Evolutionary conservation across 1,140 invertebrate genomes (phyloP).

Genomic region (Zaprionus davidi): DNA sequence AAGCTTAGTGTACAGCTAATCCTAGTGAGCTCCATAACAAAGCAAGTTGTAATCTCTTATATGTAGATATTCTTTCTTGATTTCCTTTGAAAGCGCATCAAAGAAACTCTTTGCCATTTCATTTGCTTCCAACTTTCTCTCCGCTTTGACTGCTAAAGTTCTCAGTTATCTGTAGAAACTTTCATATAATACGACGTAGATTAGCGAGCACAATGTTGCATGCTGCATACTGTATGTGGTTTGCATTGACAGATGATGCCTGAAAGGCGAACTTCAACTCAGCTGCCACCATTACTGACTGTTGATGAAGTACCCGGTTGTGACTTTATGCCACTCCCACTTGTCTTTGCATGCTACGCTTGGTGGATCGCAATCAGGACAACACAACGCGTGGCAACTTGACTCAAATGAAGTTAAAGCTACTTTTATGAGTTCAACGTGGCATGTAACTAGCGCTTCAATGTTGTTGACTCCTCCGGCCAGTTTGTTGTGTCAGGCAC

Average conservation of each 20-base stretch:
- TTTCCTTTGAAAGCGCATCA: neutral
- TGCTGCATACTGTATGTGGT: too few relatives aligned
- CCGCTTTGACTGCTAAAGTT: neutral
- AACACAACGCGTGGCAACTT: neutral
- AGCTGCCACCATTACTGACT: neutral
- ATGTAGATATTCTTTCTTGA: neutral
- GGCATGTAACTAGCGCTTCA: conserved; percentile 39
- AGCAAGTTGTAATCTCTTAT: neutral
- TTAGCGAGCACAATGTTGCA: neutral
- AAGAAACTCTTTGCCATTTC: neutral
- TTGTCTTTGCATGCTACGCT: neutral
- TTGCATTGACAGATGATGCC: neutral
- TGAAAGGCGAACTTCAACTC: neutral
- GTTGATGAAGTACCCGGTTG: neutral
- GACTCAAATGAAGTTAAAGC: conserved; percentile 56
- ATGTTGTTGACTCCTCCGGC: conserved; percentile 28
- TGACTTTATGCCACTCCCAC: too few relatives aligned
- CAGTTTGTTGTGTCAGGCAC: conserved; percentile 26
- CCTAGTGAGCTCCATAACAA: too few relatives aligned
- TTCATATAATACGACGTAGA: neutral
- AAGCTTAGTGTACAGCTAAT: too few relatives aligned
- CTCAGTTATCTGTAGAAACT: neutral
- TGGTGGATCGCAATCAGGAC: conserved; percentile 8
- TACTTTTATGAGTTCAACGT: conserved; percentile 67
- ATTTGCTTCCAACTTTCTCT: neutral